Conservation (phyloP, 2,113 vertebrate species). For the Mystacornis crossleyi region DNA sequence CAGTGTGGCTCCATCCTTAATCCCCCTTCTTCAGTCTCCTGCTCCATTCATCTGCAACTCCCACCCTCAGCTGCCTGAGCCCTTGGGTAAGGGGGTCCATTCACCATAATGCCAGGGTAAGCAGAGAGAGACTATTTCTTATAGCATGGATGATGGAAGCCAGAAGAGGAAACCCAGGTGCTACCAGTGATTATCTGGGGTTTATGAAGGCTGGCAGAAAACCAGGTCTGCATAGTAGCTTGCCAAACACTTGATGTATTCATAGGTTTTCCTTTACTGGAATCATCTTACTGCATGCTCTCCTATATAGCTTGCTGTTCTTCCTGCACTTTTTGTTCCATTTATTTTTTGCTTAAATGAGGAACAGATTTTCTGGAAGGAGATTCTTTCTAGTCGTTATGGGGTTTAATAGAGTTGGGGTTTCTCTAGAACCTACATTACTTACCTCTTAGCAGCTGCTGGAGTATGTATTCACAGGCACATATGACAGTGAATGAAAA, state of each 20-base stretch:
- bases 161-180: not conserved
- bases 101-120: not conserved
- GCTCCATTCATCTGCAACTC: not conserved
- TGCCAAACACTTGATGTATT: not conserved
- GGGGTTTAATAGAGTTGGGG: not conserved
- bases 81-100: not conserved
- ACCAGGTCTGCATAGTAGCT: not conserved
- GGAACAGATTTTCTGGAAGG: not conserved
- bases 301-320: not conserved
- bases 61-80: not conserved
- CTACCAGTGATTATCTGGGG: not conserved
- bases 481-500: not conserved
- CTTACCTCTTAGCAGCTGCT: not conserved
- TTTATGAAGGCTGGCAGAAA: slow-evolving; percentile 2
- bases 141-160: not conserved
- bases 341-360: not conserved
- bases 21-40: not conserved
- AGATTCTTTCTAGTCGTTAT: not conserved
- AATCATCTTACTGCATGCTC: not conserved
- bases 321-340: not conserved
- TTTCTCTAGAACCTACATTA: not conserved
- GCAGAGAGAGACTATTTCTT: not conserved
- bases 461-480: not conserved
- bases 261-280: not conserved
- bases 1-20: not conserved